Percentiles rank a stretch among this genome's conserved stretches.
Conservation (phyloP, 2,797 vertebrate genomes). For the Chelon auratus region DNA sequence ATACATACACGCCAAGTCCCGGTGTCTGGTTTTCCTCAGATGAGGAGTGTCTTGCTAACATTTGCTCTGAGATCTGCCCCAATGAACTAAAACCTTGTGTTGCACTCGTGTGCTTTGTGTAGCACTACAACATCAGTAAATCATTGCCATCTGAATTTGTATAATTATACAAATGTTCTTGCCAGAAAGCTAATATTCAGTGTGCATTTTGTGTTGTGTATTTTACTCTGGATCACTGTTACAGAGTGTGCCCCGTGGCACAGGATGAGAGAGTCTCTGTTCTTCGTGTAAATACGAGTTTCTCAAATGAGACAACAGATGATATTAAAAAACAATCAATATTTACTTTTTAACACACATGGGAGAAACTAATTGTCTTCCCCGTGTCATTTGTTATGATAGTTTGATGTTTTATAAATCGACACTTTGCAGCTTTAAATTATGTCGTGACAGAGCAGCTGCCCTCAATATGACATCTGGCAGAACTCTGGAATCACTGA, state of each 20-base stretch:
- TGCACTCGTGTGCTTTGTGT: slow-evolving; percentile 6
- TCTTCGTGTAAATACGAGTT: slow-evolving; percentile 16
- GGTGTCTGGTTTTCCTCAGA: slow-evolving; percentile 52
- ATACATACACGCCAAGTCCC: slow-evolving; percentile 27
- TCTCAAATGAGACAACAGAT: background rate
- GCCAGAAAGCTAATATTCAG: slow-evolving; percentile 12
- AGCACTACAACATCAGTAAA: slow-evolving; percentile 20
- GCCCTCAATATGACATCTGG: slow-evolving; percentile 67
- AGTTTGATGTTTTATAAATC: slow-evolving; percentile 44
- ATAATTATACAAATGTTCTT: slow-evolving; percentile 19
- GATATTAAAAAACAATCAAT: background rate
- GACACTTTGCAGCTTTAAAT: slow-evolving; percentile 28
- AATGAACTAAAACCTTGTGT: slow-evolving; percentile 1
- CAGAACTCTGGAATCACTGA: slow-evolving; percentile 54
- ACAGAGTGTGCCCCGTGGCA: slow-evolving; percentile 8
- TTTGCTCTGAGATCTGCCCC: slow-evolving; percentile 35
- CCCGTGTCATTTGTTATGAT: slow-evolving; percentile 31
- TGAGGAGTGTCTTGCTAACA: slow-evolving; percentile 3
- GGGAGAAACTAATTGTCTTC: slow-evolving; percentile 14
- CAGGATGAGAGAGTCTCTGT: background rate
- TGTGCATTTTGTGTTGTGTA: slow-evolving; percentile 1
- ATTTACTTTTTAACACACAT: slow-evolving; percentile 6
- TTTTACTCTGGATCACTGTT: background rate
- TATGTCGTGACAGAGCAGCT: slow-evolving; percentile 46
- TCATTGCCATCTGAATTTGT: slow-evolving; percentile 30